These are phyloP conservation scores for Micrasema longulum DNA, from an alignment of 1,140 invertebrate species.

Conservation along the genomic window DNA sequence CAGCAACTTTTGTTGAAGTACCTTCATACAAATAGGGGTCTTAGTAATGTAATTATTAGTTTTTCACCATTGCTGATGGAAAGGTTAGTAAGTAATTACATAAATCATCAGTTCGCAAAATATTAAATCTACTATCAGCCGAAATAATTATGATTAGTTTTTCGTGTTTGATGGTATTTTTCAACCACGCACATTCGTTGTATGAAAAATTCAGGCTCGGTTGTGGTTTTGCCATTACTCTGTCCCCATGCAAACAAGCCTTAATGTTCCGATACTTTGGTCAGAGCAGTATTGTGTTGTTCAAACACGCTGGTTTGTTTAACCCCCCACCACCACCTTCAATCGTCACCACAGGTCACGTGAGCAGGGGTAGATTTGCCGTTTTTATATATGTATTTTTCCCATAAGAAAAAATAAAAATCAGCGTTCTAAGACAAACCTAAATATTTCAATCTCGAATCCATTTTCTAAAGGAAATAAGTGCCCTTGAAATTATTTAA, in stretches of 20 bases:
- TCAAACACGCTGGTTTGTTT: constrained; percentile 14
- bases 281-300: constrained; percentile 16
- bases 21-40: no score
- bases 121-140: no score
- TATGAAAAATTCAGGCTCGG: no score
- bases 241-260: constrained; percentile 1
- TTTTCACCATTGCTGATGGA: no score
- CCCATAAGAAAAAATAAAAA: not conserved
- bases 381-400: not conserved
- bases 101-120: no score
- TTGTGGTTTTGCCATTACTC: not conserved
- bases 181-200: no score
- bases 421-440: not conserved
- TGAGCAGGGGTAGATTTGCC: constrained; percentile 3
- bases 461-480: not conserved
- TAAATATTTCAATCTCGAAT: not conserved
- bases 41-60: no score
- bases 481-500: no score
- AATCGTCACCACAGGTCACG: not conserved
- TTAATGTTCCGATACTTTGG: constrained; percentile 11
- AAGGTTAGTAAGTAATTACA: no score
- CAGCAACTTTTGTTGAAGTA: no score
- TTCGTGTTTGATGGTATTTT: no score
- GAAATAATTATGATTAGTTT: no score
- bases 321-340: not conserved